A percentile compares a stretch with the other conserved stretches of the same genome.
These are phyloP conservation scores for Eupelmus urozonus DNA, from an alignment of 2,888 invertebrate genomes.

Conservation along the genomic window DNA sequence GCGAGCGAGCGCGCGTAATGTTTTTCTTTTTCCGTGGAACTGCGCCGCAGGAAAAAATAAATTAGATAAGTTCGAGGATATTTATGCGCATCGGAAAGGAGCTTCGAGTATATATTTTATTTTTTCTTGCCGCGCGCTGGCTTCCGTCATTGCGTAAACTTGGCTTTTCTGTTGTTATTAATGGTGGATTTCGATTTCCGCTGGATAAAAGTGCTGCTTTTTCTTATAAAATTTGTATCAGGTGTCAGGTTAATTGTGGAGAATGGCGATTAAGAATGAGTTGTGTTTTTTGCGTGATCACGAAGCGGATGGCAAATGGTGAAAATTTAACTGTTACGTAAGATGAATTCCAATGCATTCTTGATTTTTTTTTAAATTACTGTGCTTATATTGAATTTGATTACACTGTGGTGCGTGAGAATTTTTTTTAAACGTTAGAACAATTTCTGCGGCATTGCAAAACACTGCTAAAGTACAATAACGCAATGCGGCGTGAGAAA, in stretches of 20 bases:
- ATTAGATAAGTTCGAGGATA: constrained; percentile 20
- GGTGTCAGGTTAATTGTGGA: too few relatives aligned
- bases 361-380: constrained; percentile 5
- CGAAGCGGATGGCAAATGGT: too few relatives aligned
- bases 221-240: too few relatives aligned
- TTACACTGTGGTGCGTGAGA: constrained; percentile 42
- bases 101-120: not conserved
- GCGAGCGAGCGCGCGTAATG: not conserved
- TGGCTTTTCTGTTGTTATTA: too few relatives aligned
- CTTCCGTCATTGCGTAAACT: too few relatives aligned
- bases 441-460: constrained; percentile 34
- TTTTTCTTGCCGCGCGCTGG: too few relatives aligned
- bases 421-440: constrained; percentile 41
- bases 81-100: not conserved
- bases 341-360: not conserved
- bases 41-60: not conserved
- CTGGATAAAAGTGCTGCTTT: too few relatives aligned
- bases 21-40: not conserved
- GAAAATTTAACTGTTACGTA: constrained; percentile 3
- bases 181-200: too few relatives aligned
- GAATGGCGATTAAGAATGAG: too few relatives aligned
- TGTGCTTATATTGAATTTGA: constrained; percentile 24
- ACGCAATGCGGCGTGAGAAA: constrained; percentile 32
- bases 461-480: constrained; percentile 3
- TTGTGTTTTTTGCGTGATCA: too few relatives aligned